Evolutionary conservation across 2,113 vertebrate species (phyloP).

Genomic region (Aspiorhynchus laticeps): DNA sequence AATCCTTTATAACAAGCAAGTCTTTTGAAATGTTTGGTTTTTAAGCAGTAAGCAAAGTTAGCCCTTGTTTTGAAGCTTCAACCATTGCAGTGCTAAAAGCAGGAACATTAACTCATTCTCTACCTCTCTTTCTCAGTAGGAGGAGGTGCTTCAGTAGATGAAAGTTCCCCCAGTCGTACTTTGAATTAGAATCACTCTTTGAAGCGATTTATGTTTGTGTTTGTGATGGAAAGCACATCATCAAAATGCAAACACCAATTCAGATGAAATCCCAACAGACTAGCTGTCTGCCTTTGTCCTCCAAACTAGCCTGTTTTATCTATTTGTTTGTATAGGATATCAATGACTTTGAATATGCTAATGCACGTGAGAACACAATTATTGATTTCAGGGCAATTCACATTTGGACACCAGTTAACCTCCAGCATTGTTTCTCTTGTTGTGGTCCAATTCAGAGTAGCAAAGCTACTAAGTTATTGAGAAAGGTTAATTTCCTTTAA

Average conservation of each 20-base stretch:
- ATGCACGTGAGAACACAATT: slow-evolving; percentile 27
- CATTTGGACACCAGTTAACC: slow-evolving; percentile 40
- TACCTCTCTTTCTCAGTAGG: slow-evolving; percentile 38
- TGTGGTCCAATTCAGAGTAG: background rate
- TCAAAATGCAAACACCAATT: slow-evolving; percentile 59
- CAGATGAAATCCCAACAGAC: slow-evolving; percentile 62
- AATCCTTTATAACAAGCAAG: slow-evolving; percentile 28
- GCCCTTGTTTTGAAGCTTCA: slow-evolving; percentile 49
- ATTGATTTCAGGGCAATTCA: slow-evolving; percentile 38
- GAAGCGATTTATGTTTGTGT: slow-evolving; percentile 66
- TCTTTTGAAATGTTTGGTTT: slow-evolving; percentile 41
- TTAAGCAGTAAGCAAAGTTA: slow-evolving; percentile 39
- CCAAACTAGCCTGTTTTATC: slow-evolving; percentile 58
- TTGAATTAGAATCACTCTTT: slow-evolving; percentile 67
- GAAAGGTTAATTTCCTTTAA: background rate
- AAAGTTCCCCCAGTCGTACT: slow-evolving; percentile 61
- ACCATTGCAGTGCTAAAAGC: slow-evolving; percentile 20
- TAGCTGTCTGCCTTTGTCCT: slow-evolving; percentile 64
- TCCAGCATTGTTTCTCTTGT: slow-evolving; percentile 13
- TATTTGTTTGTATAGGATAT: slow-evolving; percentile 56
- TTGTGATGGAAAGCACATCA: slow-evolving; percentile 61
- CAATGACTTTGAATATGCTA: slow-evolving; percentile 45
- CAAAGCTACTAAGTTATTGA: background rate
- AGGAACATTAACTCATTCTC: slow-evolving; percentile 35
- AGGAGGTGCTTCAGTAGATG: slow-evolving; percentile 62